These are phyloP conservation scores for Drosophila anomalata DNA, from an alignment of 2,888 invertebrate genomes.

Conservation along the genomic window DNA sequence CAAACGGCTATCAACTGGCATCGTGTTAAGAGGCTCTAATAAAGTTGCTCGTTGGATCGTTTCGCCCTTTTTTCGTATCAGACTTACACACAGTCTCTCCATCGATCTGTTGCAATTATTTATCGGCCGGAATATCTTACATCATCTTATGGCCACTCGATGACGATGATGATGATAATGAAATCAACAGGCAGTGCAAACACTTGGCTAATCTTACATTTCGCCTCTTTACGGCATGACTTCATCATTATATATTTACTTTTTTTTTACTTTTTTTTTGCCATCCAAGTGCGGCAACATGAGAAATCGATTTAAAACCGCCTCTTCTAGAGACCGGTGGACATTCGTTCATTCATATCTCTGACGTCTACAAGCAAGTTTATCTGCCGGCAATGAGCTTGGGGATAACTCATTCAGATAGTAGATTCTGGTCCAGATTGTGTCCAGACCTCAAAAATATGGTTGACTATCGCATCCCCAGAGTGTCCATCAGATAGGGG, in stretches of 20 bases:
- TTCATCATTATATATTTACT: slow-evolving; percentile 8
- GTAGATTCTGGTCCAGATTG: slow-evolving; percentile 60
- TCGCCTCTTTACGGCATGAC: slow-evolving; percentile 28
- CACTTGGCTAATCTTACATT: slow-evolving; percentile 70
- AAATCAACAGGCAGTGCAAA: slow-evolving; percentile 54
- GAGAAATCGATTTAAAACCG: slow-evolving; percentile 72
- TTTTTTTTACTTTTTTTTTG: background rate
- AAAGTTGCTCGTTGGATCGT: slow-evolving; percentile 60
- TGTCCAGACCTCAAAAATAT: background rate
- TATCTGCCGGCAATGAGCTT: slow-evolving; percentile 69
- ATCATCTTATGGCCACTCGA: slow-evolving; percentile 64
- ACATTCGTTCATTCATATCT: slow-evolving; percentile 33
- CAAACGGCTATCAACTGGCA: slow-evolving; percentile 64
- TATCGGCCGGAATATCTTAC: slow-evolving; percentile 73
- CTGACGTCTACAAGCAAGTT: slow-evolving; percentile 66
- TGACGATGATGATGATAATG: slow-evolving; percentile 50
- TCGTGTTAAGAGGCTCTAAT: slow-evolving; percentile 75
- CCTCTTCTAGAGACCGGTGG: slow-evolving; percentile 25
- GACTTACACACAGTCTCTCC: slow-evolving; percentile 3
- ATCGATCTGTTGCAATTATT: slow-evolving; percentile 73
- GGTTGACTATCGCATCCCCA: slow-evolving; percentile 6
- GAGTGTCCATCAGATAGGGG: slow-evolving; percentile 29
- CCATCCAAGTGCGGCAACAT: slow-evolving; percentile 61
- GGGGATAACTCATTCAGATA: slow-evolving; percentile 64
- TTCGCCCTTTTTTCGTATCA: slow-evolving; percentile 13